These are phyloP conservation scores for Aromia moschata DNA, from an alignment of 2,888 invertebrate species.

Conservation along the genomic window DNA sequence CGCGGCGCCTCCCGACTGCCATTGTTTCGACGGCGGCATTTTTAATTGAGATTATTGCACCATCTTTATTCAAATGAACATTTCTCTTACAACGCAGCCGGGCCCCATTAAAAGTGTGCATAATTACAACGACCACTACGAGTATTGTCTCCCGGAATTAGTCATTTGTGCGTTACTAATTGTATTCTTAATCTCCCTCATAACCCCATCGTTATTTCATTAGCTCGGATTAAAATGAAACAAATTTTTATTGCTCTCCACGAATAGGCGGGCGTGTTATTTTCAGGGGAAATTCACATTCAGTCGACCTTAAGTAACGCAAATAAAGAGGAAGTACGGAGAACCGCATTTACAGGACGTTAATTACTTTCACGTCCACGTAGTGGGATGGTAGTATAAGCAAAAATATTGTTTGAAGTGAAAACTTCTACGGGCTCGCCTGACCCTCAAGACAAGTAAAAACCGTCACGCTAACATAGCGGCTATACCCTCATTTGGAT, in stretches of 20 bases:
- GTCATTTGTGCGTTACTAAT: conserved; percentile 64
- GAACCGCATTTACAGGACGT: neutral
- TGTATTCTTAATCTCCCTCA: conserved; percentile 60
- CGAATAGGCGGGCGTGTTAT: conserved; percentile 38
- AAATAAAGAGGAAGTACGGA: neutral
- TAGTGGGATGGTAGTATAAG: too few relatives aligned
- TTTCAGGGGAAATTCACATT: conserved; percentile 19
- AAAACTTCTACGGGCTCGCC: too few relatives aligned
- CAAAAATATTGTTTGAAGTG: too few relatives aligned
- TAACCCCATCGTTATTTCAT: conserved; percentile 55
- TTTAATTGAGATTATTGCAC: conserved; percentile 65
- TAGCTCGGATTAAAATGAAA: conserved; percentile 46
- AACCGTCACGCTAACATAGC: too few relatives aligned
- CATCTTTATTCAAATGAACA: conserved; percentile 63
- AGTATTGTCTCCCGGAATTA: conserved; percentile 61
- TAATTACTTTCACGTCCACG: too few relatives aligned
- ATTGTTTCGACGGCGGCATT: conserved; percentile 62
- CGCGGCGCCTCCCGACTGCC: conserved; percentile 53
- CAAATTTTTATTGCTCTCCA: conserved; percentile 39
- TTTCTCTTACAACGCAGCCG: conserved; percentile 52
- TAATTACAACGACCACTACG: conserved; percentile 60
- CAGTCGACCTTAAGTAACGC: conserved; percentile 15
- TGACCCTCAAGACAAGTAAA: too few relatives aligned
- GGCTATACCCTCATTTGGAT: too few relatives aligned
- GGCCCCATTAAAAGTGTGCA: conserved; percentile 62